phyloP scores from a whole-genome alignment of 2,797 vertebrate species.

The Fistularia commersonii region DNA sequence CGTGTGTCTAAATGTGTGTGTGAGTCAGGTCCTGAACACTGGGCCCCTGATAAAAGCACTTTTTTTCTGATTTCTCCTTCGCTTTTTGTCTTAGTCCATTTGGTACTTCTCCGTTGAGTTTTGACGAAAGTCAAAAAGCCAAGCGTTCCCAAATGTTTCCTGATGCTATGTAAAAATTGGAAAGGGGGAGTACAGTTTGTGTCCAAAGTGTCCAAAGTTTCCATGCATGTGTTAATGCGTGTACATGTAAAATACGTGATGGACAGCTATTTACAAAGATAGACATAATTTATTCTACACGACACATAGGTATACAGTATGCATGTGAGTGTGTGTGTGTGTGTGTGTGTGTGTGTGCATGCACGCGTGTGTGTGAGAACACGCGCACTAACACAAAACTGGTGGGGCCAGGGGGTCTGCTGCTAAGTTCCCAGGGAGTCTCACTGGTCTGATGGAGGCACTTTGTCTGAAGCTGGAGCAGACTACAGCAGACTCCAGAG shows the following conservation, averaged over 20 bases:
- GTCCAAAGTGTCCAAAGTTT: constrained; percentile 32
- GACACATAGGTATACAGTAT: too few relatives aligned
- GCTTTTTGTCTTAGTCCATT: constrained; percentile 58
- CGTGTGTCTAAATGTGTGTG: constrained; percentile 18
- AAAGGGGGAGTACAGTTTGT: constrained; percentile 42
- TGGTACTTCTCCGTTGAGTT: constrained; percentile 60
- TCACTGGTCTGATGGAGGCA: constrained; percentile 77
- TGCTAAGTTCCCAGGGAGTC: constrained; percentile 78
- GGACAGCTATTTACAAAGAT: too few relatives aligned
- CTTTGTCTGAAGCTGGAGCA: constrained; percentile 80
- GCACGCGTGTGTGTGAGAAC: constrained; percentile 1
- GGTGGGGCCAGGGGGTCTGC: constrained; percentile 67
- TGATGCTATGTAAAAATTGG: constrained; percentile 63
- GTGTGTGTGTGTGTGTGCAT: too few relatives aligned
- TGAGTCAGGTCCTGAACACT: constrained; percentile 41
- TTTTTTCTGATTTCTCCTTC: constrained; percentile 57
- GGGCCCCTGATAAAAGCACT: constrained; percentile 70
- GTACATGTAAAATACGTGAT: too few relatives aligned
- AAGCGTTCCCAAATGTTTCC: constrained; percentile 60
- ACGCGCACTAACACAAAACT: constrained; percentile 27
- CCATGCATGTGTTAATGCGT: too few relatives aligned
- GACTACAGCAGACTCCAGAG: constrained; percentile 81
- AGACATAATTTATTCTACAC: too few relatives aligned
- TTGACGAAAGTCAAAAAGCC: constrained; percentile 64
- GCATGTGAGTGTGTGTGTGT: too few relatives aligned